Base-by-base conservation (phyloP, 2,888 invertebrate genomes). In the Tetrapedia diversipes region DNA sequence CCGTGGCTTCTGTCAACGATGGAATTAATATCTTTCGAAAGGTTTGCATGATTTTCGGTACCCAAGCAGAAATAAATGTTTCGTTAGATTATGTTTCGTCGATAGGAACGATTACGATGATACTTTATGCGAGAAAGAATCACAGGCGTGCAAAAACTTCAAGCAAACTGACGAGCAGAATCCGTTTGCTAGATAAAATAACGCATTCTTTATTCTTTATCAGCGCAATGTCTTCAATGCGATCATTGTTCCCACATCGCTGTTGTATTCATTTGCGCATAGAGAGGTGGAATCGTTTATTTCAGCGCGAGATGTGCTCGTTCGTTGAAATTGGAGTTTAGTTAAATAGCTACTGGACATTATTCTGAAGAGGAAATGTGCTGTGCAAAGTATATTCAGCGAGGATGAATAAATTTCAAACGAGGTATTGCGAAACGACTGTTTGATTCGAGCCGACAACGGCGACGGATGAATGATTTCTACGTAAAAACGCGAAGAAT, bases 161-260 rank as follows among this genome's bases (percentile, higher is more conserved):
- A 43, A 47, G 16, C 49, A 34, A 37, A 32, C 37, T 39, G 19
- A 47, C 34, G 54, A 54, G 60, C 29, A 19, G 56, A 65, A 61
- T 73, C n/a, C 32, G 24, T 59, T 59, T 24, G 49, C 16, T 41
- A 37, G 66, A 59, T 66, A 71, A n/a, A 66, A 53, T 66, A 59
- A 65, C 51, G 41, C 24, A 11, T 64, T 57, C 41, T 56, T 65
- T 70, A 49, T 71, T 53, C 59, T 43, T 66, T 53, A 59, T 71
- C 51, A 19, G 59, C 7, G 47, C 16, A 11, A 34, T 27, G 27
- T 32, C 8, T 53, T 66, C 34, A 66, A 66, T 66, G 51, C 43
- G 51, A 59, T 51, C 59, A 66, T 71, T 71, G 59, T 71, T 66
- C 53, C 41, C 27, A 27, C 37, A 43, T 59, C 29, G 57, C 43